Percentiles rank a stretch among this genome's conserved stretches.
Conservation (phyloP, 2,797 vertebrate species). For the Eremophila alpestris region DNA sequence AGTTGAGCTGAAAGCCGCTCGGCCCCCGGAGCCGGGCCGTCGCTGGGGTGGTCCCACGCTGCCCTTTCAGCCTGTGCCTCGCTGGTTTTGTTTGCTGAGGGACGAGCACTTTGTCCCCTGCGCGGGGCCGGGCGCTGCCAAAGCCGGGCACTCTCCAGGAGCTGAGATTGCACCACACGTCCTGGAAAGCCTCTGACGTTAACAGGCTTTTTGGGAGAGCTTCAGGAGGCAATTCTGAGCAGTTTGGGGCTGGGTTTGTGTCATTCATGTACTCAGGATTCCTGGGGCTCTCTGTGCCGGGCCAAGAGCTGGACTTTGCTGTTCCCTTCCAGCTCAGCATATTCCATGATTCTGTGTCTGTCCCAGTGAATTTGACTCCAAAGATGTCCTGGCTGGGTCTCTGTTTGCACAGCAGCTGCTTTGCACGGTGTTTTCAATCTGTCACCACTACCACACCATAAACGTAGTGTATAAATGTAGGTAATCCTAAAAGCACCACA, state of each 20-base stretch:
- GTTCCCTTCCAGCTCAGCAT: not conserved
- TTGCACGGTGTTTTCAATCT: not conserved
- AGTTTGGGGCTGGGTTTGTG: not conserved
- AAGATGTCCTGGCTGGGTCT: not conserved
- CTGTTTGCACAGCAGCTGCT: not conserved
- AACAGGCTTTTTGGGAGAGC: not conserved
- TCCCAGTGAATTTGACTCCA: not conserved
- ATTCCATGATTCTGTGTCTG: not conserved
- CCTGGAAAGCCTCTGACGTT: not conserved
- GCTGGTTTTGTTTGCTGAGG: not conserved
- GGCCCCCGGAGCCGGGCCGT: not conserved
- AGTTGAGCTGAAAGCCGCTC: not conserved
- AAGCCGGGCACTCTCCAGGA: not conserved
- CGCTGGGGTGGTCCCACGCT: not conserved
- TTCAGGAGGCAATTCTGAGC: not conserved
- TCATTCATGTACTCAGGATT: not conserved
- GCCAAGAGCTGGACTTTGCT: not conserved
- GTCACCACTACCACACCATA: not conserved
- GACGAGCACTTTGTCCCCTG: conserved; percentile 29
- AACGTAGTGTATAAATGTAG: no score
- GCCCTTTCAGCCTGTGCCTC: not conserved
- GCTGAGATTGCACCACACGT: not conserved
- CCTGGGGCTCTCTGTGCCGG: not conserved
- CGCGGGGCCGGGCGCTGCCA: not conserved
- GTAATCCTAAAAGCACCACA: not conserved